phyloP scores from a whole-genome alignment of 2,113 vertebrate species.

The Silurus asotus region DNA sequence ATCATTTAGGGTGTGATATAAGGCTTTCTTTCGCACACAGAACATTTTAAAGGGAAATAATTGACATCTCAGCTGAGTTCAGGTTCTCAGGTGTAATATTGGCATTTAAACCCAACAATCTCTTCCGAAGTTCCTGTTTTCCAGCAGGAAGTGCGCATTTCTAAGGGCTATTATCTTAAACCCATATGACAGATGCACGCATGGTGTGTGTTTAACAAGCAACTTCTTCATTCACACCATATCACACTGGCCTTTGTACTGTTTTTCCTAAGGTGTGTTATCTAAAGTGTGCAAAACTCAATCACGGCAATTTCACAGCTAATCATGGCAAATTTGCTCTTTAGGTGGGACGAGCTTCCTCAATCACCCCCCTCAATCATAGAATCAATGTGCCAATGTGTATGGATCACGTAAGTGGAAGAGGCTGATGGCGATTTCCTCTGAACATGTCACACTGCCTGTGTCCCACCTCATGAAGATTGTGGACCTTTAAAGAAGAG shows the following conservation, averaged over 20 bases:
- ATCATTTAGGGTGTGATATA: not conserved
- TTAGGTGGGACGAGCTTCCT: not conserved
- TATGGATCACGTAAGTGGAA: not conserved
- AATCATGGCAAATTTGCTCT: not conserved
- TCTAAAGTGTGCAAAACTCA: not conserved
- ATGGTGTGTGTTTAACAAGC: not conserved
- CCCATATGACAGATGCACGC: not conserved
- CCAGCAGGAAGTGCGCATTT: constrained; percentile 15
- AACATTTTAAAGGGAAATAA: not conserved
- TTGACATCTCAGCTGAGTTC: not conserved
- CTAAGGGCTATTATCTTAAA: not conserved
- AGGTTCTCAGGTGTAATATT: not conserved
- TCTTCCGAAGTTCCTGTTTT: constrained; percentile 32
- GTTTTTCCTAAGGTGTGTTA: not conserved
- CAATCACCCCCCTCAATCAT: not conserved
- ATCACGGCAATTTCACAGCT: not conserved
- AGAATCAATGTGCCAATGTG: not conserved
- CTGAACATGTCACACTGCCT: not conserved
- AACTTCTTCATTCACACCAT: constrained; percentile 12
- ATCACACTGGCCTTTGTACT: not conserved
- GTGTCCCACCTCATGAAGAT: too few relatives aligned
- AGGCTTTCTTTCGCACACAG: not conserved
- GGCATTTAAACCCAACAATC: not conserved
- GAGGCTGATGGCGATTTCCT: not conserved
- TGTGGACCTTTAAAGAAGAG: too few relatives aligned